Conservation (phyloP, 2,888 invertebrate genomes). For the Pollenia amentaria region DNA sequence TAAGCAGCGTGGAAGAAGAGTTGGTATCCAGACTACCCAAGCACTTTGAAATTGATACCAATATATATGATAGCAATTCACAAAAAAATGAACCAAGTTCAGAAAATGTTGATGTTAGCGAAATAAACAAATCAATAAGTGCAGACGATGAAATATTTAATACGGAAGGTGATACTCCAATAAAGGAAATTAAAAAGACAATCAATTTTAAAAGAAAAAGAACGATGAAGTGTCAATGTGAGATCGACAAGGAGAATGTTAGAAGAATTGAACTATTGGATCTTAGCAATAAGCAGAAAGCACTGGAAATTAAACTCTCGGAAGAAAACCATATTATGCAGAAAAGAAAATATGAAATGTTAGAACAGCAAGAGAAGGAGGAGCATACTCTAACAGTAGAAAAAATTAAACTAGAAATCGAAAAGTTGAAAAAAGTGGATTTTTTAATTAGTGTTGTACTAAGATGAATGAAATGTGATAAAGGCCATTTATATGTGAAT, state of each 20-base stretch:
- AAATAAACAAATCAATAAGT: not conserved
- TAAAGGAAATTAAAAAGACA: no score
- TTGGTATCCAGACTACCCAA: constrained; percentile 3
- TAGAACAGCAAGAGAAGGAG: not conserved
- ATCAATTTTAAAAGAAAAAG: not conserved
- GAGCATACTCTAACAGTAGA: constrained; percentile 2
- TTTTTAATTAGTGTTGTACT: not conserved
- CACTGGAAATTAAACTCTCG: not conserved
- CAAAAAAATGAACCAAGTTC: not conserved
- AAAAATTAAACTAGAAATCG: constrained; percentile 9
- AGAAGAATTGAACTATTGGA: constrained; percentile 19
- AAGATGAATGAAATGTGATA: not conserved
- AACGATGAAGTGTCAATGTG: not conserved
- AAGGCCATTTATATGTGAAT: not conserved
- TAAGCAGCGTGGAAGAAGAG: constrained; percentile 3
- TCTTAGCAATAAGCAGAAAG: not conserved
- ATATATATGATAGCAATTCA: not conserved
- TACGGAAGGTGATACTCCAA: no score
- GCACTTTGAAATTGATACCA: constrained; percentile 15
- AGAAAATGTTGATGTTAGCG: not conserved
- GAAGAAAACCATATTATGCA: constrained; percentile 3
- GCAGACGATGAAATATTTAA: not conserved
- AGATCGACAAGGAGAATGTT: not conserved
- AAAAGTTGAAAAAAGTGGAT: not conserved
- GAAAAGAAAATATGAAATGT: constrained; percentile 1